Percentiles rank a stretch among this genome's conserved stretches.
These are phyloP conservation scores for Cydia strobilella DNA, from an alignment of 1,140 invertebrate genomes.

Conservation along the genomic window DNA sequence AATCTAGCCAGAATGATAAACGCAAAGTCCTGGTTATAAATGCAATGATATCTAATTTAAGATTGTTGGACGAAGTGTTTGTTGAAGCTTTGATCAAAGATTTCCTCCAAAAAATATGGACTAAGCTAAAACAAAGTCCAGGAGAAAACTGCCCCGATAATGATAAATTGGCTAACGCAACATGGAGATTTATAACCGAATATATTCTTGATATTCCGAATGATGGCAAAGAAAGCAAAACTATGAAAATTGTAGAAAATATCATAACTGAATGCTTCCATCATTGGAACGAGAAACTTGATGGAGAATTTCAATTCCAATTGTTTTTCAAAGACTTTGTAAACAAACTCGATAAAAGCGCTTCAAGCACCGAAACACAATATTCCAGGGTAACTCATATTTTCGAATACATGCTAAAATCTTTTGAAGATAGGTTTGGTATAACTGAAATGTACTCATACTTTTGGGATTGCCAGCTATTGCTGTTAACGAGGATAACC, in stretches of 20 bases:
- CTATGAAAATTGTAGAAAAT: slow-evolving; percentile 38
- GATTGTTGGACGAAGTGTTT: slow-evolving; percentile 43
- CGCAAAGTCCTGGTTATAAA: slow-evolving; percentile 42
- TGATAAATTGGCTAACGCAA: slow-evolving; percentile 36
- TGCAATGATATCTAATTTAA: slow-evolving; percentile 38
- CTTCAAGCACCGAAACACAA: not conserved
- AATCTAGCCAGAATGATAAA: slow-evolving; percentile 42
- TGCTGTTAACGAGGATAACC: not conserved
- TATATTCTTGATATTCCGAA: slow-evolving; percentile 46
- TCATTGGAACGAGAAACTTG: slow-evolving; percentile 41
- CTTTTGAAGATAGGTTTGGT: slow-evolving; percentile 12
- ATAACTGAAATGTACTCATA: slow-evolving; percentile 18
- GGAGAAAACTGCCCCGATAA: slow-evolving; percentile 33
- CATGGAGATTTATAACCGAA: slow-evolving; percentile 50
- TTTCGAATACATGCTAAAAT: not conserved
- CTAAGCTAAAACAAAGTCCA: slow-evolving; percentile 39
- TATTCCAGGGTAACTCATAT: not conserved
- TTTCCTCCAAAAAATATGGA: slow-evolving; percentile 43
- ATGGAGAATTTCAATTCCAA: slow-evolving; percentile 35
- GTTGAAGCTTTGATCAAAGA: slow-evolving; percentile 46
- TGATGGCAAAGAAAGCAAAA: slow-evolving; percentile 41
- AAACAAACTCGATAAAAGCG: not conserved
- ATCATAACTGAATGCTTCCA: slow-evolving; percentile 44
- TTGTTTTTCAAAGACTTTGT: slow-evolving; percentile 32
- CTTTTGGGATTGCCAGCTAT: slow-evolving; percentile 10